Percentiles rank a stretch among this genome's conserved stretches.
Conservation (phyloP, 2,113 vertebrate species). For the Petromus typicus region DNA sequence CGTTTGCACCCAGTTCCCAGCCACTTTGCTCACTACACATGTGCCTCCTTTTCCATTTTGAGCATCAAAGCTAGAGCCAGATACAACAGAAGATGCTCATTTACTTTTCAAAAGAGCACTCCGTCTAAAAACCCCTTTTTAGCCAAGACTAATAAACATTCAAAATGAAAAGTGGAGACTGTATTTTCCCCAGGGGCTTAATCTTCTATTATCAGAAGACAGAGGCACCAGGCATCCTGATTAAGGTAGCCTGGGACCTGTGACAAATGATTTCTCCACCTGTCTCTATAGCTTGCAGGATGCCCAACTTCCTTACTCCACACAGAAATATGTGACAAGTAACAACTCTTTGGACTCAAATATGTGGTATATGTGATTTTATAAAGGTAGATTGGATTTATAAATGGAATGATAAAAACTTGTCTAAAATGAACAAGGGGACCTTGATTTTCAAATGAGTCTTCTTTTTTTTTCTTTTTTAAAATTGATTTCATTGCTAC, state of each 20-base stretch:
- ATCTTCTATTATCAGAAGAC: neutral
- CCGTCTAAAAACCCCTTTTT: too few species aligned
- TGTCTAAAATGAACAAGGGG: neutral
- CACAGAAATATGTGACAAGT: fast-evolving
- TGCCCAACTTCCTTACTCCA: fast-evolving
- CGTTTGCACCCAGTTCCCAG: neutral
- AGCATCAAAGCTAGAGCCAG: neutral
- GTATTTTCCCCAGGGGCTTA: too few species aligned
- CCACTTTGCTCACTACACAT: neutral
- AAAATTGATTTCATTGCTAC: neutral
- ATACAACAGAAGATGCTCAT: neutral
- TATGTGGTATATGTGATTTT: fast-evolving
- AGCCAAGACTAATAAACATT: neutral
- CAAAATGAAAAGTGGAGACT: neutral
- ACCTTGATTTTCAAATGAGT: neutral
- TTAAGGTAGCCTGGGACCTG: neutral
- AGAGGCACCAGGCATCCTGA: too few species aligned
- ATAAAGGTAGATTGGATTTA: neutral
- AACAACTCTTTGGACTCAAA: neutral
- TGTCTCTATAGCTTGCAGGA: fast-evolving
- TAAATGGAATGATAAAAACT: too few species aligned
- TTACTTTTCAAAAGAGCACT: neutral
- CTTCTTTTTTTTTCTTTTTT: neutral
- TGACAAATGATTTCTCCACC: neutral
- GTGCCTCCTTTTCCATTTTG: neutral